phyloP scores from a whole-genome alignment of 2,797 vertebrate genomes.

The Sebastes cheni region DNA sequence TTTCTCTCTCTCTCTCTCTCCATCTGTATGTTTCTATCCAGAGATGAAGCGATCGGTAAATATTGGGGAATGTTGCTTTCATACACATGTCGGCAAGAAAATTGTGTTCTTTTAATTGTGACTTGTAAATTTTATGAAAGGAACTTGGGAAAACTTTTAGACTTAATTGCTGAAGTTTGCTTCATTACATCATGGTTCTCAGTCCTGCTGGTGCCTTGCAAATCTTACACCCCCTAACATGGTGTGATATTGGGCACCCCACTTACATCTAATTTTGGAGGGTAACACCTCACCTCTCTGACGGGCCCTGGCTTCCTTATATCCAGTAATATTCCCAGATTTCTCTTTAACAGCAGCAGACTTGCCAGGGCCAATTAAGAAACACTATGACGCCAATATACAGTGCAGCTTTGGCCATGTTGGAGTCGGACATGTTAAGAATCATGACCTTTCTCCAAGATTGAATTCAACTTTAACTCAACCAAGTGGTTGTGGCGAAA shows the following conservation, averaged over 20 bases:
- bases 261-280: constrained; percentile 2
- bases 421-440: constrained; percentile 30
- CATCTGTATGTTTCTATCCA: constrained; percentile 11
- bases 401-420: constrained; percentile 3
- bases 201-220: background rate
- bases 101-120: background rate
- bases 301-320: background rate
- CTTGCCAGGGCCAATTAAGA: constrained; percentile 49
- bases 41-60: background rate
- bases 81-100: background rate
- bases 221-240: background rate
- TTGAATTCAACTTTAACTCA: background rate
- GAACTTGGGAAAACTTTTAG: background rate
- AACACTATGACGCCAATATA: background rate
- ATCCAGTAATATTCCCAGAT: background rate
- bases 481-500: background rate
- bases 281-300: constrained; percentile 8
- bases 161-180: background rate
- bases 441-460: constrained; percentile 39
- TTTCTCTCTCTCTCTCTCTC: background rate
- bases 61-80: background rate
- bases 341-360: constrained; percentile 5
- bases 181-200: background rate
- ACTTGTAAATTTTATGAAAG: background rate
- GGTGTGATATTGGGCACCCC: constrained; percentile 24